Percentiles rank a stretch among this genome's conserved stretches.
Conservation (phyloP, 2,888 invertebrate genomes). For the Synanthedon myopaeformis region DNA sequence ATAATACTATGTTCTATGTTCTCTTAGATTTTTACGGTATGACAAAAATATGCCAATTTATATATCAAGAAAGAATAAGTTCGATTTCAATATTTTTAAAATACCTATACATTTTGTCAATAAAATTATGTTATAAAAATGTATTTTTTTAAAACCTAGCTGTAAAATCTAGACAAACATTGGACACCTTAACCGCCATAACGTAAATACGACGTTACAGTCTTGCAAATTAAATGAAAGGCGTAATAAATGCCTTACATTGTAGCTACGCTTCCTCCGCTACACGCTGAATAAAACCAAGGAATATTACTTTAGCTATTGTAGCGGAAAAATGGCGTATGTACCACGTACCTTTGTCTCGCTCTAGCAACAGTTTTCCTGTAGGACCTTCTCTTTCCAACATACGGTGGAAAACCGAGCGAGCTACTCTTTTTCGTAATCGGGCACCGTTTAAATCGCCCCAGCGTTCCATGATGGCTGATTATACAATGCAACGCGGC, state of each 20-base stretch:
- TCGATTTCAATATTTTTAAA: no score
- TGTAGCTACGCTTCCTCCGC: constrained; percentile 29
- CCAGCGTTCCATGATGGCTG: constrained; percentile 67
- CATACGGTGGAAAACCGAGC: constrained; percentile 34
- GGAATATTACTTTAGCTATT: constrained; percentile 58
- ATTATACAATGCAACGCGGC: constrained; percentile 65
- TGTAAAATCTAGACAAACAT: no score
- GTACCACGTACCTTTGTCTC: constrained; percentile 30
- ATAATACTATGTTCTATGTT: no score
- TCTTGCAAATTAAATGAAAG: constrained; percentile 5
- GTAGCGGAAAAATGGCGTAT: constrained; percentile 35
- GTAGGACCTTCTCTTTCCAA: constrained; percentile 24
- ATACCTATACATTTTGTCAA: no score
- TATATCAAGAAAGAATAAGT: no score
- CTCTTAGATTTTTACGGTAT: no score
- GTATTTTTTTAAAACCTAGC: neutral
- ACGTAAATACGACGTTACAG: no score
- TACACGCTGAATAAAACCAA: constrained; percentile 56
- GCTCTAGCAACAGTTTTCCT: constrained; percentile 15
- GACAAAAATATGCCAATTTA: no score
- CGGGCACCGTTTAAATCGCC: constrained; percentile 45
- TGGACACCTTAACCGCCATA: no score
- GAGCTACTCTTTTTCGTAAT: constrained; percentile 50
- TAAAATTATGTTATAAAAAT: neutral
- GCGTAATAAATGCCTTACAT: constrained; percentile 24